Evolutionary conservation across 2,888 invertebrate species (phyloP), one percentile per base, ranked within the genome.

Genomic region (Hydrotaea diabolus): DNA sequence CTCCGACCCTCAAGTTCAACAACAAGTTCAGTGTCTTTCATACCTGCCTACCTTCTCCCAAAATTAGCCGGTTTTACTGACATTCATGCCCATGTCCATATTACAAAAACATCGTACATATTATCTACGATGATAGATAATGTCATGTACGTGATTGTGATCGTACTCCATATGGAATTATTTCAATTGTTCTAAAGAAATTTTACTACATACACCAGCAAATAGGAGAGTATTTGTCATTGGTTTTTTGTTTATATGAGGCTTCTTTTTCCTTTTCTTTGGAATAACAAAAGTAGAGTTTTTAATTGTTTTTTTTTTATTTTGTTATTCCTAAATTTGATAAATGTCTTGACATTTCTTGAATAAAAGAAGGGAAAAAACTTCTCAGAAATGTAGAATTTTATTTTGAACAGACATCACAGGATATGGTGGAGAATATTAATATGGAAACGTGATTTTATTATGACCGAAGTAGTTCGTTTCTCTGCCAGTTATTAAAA

Each of bases 71-170:
- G 13, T 2, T 49, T 49, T 49, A n/a, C n/a, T n/a, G 19, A 57
- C 21, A 57, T 5, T 8, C 13, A 39, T 39, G 15, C 59, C 1
- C 23, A 46, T 21, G n/a, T 23, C 59, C 39, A 66, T n/a, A 69
- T 59, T 43, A 39, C 66, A 39, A 39, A 66, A 39, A 46, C 46
- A 69, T 23, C 46, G 31, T 23, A 69, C 69, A 69, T 15, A 69
- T n/a, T n/a, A n/a, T 69, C 23, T 80, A 71, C 39, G 82, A 79
- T 85, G 82, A 80, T 55, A 77, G 82, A 85, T 85, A 85, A 85
- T 85, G 85, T 85, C 85, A 80, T 59, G 66, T 85, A 85, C 85
- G 85, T 85, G 85, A 77, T 80, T 39, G 15, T 79, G 85, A 80
- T 85, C 77, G 74, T 69, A 69, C 69, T 82, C 69, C 23, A 23